A percentile compares a stretch with the other conserved stretches of the same genome.
Evolutionary conservation across 2,797 vertebrate genomes (phyloP).

Genomic region (Sebastes itinus): DNA sequence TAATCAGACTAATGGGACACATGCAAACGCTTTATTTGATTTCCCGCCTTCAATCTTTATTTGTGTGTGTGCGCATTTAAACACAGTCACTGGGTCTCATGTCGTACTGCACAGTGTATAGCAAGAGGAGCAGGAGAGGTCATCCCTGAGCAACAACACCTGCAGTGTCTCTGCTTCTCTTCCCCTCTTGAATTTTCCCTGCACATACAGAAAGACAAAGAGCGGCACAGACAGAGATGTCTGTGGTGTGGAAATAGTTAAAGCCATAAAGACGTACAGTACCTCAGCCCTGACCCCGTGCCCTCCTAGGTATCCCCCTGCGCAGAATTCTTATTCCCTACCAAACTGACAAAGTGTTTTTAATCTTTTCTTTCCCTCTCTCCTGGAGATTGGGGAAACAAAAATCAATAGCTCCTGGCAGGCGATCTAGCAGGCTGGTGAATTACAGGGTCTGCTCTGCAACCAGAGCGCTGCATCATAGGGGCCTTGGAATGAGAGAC

Average conservation of each 20-base stretch:
- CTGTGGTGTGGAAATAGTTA: conserved; percentile 77
- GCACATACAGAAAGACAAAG: conserved; percentile 49
- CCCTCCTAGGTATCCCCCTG: conserved; percentile 85
- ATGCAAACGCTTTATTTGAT: not conserved
- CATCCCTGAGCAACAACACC: conserved; percentile 28
- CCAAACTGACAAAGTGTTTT: conserved; percentile 99
- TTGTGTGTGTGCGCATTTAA: not conserved
- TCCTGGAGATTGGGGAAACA: conserved; percentile 98
- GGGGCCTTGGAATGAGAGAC: conserved; percentile 82
- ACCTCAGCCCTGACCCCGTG: conserved; percentile 85
- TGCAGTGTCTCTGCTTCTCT: conserved; percentile 13
- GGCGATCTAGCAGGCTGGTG: conserved; percentile 94
- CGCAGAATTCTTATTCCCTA: conserved; percentile 97
- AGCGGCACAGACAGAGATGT: conserved; percentile 62
- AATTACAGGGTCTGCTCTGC: conserved; percentile 80
- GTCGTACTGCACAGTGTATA: not conserved
- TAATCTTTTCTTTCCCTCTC: conserved; percentile 99
- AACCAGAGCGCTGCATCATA: conserved; percentile 73
- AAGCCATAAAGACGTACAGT: conserved; percentile 84
- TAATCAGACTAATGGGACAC: not conserved
- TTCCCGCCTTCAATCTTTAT: not conserved
- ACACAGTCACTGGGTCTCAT: not conserved
- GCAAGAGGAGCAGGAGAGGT: conserved; percentile 18
- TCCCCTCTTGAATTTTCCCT: conserved; percentile 16
- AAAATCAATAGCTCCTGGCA: conserved; percentile 99